Base-by-base conservation (phyloP, 2,888 invertebrate genomes). In the Flexamia atlantica region DNA sequence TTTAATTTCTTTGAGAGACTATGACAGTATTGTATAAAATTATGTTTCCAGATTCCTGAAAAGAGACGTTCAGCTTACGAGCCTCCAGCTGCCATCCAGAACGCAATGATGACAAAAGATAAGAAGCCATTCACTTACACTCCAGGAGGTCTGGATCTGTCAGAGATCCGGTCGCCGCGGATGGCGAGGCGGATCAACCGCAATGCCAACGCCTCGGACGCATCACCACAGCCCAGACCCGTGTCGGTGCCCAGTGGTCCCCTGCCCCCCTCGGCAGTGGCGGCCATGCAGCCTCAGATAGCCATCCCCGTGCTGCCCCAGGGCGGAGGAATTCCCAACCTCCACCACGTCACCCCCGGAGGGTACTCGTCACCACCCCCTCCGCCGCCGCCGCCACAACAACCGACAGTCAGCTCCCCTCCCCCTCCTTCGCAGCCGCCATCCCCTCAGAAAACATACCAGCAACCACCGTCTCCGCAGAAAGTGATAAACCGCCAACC, bases 101-200 rank as follows among this genome's bases (percentile, higher is more conserved):
- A 97, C 90, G 97, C 97, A 42, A 97, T 97, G 97, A 95, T 97
- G 95, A 97, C 96, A 88, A 97, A 97, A 91, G 98, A 98, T 90
- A 98, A 98, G 90, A 98, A 98, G 89, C 98, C 98, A 14, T 98
- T 98, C 90, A 98, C 98, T n/a, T 98, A 98, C 90, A 97, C 97
- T 23, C 98, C 98, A 0, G 97, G 98, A 23, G 98, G 98, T 86
- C 92, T 98, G 84, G 97, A 98, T 90, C 92, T 98, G 81, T 97
- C 97, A 12, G 97, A 98, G 91, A 97, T 98, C 85, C 93, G 94
- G 86, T 97, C 97, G 82, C 97, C 97, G 12, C 93, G 97, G 87
- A 97, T 98, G 97, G 96, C 96, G 2, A 93, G 96, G 87, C 92
- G 97, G 86, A 90, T 95, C 89, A 93, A 93, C 85, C 89, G 94